Conservation (phyloP, 2,888 invertebrate genomes). For the Tipula confusa region DNA sequence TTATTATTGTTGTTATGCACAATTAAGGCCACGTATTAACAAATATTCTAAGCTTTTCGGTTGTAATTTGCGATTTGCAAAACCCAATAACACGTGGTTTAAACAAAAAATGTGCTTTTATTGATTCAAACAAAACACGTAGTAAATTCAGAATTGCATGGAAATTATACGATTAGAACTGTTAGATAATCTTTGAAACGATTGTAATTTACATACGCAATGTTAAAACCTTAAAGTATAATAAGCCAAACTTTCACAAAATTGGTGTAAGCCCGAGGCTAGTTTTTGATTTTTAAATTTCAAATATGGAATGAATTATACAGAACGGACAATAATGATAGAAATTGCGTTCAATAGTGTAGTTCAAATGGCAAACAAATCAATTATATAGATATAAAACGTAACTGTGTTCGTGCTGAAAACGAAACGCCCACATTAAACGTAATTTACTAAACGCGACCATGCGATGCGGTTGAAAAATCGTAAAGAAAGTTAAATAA, state of each 20-base stretch:
- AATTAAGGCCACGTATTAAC: too few species aligned
- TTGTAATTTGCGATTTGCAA: too few species aligned
- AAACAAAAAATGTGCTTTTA: too few species aligned
- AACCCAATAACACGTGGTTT: too few species aligned
- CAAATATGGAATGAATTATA: not conserved
- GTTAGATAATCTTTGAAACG: too few species aligned
- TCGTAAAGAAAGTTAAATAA: not conserved
- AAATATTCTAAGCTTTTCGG: too few species aligned
- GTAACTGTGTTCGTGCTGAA: not conserved
- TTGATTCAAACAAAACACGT: too few species aligned
- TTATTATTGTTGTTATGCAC: too few species aligned
- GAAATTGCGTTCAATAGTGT: not conserved
- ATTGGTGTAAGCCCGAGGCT: not conserved
- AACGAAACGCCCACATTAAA: not conserved
- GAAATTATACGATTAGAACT: not conserved
- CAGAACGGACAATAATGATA: not conserved
- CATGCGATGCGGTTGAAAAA: not conserved
- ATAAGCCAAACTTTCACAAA: not conserved
- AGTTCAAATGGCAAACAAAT: not conserved
- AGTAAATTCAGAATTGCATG: too few species aligned
- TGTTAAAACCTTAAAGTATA: not conserved
- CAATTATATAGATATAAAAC: not conserved
- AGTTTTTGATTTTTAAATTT: not conserved
- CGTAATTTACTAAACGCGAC: not conserved
- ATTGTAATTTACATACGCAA: too few species aligned